Evolutionary conservation across 1,140 invertebrate species (phyloP).

Genomic region (Lepidurus packardi): DNA sequence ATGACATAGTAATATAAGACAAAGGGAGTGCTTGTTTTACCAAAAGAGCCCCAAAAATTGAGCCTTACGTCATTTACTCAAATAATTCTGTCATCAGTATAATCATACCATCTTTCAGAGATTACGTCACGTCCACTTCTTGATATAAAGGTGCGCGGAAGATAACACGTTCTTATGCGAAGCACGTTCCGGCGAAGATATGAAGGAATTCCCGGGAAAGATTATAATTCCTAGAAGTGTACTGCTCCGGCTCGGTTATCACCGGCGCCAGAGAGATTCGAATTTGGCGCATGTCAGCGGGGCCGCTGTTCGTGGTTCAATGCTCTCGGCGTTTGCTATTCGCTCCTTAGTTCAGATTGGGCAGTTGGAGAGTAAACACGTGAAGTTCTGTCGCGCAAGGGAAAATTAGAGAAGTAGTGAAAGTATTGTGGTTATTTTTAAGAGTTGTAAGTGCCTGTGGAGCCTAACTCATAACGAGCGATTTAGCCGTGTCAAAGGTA

Average conservation of each 20-base stretch:
- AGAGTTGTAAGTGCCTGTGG: background rate
- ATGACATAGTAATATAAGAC: conserved; percentile 22
- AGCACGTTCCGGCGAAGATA: background rate
- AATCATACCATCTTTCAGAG: background rate
- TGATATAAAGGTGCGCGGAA: background rate
- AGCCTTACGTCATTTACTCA: background rate
- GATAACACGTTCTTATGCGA: background rate
- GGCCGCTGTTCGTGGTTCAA: background rate
- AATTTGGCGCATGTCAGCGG: background rate
- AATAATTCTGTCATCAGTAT: background rate
- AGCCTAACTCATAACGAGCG: too few relatives aligned
- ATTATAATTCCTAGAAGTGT: background rate
- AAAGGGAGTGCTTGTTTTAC: conserved; percentile 18
- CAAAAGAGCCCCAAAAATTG: background rate
- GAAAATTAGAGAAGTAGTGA: background rate
- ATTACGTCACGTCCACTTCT: background rate
- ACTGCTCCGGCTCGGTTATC: background rate
- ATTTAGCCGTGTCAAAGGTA: background rate
- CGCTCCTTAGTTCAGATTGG: conserved; percentile 21
- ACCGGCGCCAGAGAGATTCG: background rate
- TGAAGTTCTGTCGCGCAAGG: background rate
- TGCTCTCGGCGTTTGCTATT: background rate
- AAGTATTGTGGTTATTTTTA: background rate
- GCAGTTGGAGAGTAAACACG: conserved; percentile 6
- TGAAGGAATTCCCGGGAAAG: background rate